phyloP scores from a whole-genome alignment of 2,797 vertebrate genomes.

The Epinephelus awoara region DNA sequence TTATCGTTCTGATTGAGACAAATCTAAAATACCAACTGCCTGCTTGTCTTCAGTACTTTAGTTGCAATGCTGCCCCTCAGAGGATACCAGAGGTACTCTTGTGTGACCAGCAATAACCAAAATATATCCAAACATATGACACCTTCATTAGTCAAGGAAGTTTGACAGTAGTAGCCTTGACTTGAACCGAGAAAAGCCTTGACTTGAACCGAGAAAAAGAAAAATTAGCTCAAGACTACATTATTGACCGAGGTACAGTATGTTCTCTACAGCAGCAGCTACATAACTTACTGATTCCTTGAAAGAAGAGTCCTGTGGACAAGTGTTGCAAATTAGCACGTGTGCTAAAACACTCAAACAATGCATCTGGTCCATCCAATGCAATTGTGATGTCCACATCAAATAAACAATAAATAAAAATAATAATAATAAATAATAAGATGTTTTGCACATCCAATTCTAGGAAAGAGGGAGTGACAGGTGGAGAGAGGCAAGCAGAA shows the following conservation, averaged over 20 bases:
- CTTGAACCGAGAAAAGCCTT: not conserved
- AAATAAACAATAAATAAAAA: too few relatives aligned
- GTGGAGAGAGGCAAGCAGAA: slow-evolving; percentile 31
- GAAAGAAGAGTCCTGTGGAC: too few relatives aligned
- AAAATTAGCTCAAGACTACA: not conserved
- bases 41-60: slow-evolving; percentile 24
- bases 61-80: slow-evolving; percentile 46
- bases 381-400: too few relatives aligned
- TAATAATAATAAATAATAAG: too few relatives aligned
- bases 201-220: not conserved
- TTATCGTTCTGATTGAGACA: slow-evolving; percentile 9
- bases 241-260: not conserved
- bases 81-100: slow-evolving; percentile 30
- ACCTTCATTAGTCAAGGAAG: not conserved
- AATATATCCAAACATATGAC: not conserved
- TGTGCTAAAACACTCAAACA: too few relatives aligned
- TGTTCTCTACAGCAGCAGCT: slow-evolving; percentile 11
- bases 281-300: slow-evolving; percentile 13
- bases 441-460: slow-evolving; percentile 21
- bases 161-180: not conserved
- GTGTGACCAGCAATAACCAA: slow-evolving; percentile 23
- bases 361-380: too few relatives aligned
- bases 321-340: too few relatives aligned
- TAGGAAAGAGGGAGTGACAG: slow-evolving; percentile 42
- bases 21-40: slow-evolving; percentile 22